phyloP scores from a whole-genome alignment of 2,888 invertebrate genomes.

The Scrobipalpa costella region DNA sequence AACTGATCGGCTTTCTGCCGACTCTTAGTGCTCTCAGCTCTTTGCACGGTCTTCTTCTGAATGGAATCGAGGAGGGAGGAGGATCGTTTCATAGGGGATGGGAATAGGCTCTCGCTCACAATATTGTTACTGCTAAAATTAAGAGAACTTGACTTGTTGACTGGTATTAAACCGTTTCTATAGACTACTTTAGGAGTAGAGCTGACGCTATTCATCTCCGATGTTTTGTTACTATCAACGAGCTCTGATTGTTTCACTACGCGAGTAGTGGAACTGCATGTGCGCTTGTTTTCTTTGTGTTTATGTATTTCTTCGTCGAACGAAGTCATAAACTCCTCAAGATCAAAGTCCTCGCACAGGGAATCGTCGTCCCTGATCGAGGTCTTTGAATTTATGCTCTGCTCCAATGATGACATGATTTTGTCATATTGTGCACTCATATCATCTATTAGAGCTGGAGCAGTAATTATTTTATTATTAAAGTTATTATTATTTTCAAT shows the following conservation, averaged over 20 bases:
- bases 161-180: constrained; percentile 64
- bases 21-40: constrained; percentile 62
- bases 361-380: constrained; percentile 75
- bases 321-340: constrained; percentile 85
- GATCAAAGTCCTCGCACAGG: constrained; percentile 82
- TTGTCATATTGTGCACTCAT: constrained; percentile 76
- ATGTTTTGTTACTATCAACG: constrained; percentile 58
- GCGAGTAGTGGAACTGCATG: constrained; percentile 75
- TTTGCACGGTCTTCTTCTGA: constrained; percentile 64
- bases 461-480: constrained; percentile 49
- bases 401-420: constrained; percentile 77
- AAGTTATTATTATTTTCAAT: constrained; percentile 52
- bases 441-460: constrained; percentile 61
- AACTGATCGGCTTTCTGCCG: constrained; percentile 72
- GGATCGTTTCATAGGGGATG: constrained; percentile 79
- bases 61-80: constrained; percentile 79
- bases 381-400: constrained; percentile 72
- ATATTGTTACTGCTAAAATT: constrained; percentile 81
- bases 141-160: constrained; percentile 79
- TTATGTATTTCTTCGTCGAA: constrained; percentile 83
- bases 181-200: constrained; percentile 62
- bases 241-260: constrained; percentile 66
- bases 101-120: constrained; percentile 72
- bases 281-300: constrained; percentile 70
- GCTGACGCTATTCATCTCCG: constrained; percentile 61